These are phyloP conservation scores for Agrochola lychnidis DNA, from an alignment of 2,888 invertebrate species.

Conservation along the genomic window DNA sequence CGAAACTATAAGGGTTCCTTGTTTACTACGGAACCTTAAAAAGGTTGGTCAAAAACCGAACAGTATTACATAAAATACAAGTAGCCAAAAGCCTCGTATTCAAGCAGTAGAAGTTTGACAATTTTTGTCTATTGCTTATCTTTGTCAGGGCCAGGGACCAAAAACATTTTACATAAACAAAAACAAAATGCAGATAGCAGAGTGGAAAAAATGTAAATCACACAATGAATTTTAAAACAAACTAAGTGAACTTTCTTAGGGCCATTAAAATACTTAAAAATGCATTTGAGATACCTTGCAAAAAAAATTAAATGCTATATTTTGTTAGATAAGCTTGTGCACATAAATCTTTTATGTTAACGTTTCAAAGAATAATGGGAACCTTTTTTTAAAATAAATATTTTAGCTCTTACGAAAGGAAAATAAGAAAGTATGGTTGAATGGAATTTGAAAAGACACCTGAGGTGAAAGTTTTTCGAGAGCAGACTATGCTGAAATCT, in stretches of 20 bases:
- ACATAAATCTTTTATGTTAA: conserved; percentile 60
- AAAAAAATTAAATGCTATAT: conserved; percentile 55
- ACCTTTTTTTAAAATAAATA: conserved; percentile 39
- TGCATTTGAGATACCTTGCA: conserved; percentile 58
- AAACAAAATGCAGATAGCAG: too few species aligned
- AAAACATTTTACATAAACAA: too few species aligned
- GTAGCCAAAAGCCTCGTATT: too few species aligned
- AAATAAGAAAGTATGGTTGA: conserved; percentile 36
- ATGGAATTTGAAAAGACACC: conserved; percentile 33
- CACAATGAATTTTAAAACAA: conserved; percentile 8
- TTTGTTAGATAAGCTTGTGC: conserved; percentile 59
- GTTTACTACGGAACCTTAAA: too few species aligned
- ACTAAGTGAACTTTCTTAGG: conserved; percentile 10
- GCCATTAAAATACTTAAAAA: conserved; percentile 51
- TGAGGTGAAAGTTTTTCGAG: not conserved
- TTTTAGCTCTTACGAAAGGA: conserved; percentile 40
- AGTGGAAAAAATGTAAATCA: too few species aligned
- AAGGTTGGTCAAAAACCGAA: too few species aligned
- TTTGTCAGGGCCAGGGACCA: too few species aligned
- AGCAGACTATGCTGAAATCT: not conserved
- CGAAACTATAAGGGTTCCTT: too few species aligned
- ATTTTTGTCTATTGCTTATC: too few species aligned
- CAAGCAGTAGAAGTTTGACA: too few species aligned
- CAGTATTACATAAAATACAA: too few species aligned
- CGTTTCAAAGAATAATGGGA: conserved; percentile 55